These are phyloP conservation scores for Forbesichthys papilliferus DNA, from an alignment of 2,113 vertebrate species.

Conservation along the genomic window DNA sequence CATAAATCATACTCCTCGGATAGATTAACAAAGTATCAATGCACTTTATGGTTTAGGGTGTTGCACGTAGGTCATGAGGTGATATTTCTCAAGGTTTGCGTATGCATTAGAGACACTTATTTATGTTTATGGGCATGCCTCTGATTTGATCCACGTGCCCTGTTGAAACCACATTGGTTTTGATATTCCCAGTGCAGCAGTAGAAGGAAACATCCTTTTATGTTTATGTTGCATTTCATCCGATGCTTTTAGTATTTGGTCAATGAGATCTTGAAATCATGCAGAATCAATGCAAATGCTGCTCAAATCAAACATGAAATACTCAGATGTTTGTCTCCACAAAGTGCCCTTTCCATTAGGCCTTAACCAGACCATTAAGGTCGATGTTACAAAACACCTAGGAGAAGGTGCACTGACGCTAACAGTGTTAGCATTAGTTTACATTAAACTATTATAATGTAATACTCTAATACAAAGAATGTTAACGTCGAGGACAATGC, in stretches of 20 bases:
- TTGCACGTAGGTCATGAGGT: neutral
- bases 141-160: neutral
- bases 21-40: constrained; percentile 37
- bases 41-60: constrained; percentile 28
- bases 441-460: neutral
- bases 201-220: constrained; percentile 19
- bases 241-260: constrained; percentile 30
- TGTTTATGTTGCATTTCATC: constrained; percentile 35
- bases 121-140: constrained; percentile 1
- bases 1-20: constrained; percentile 26
- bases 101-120: neutral
- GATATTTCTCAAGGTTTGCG: constrained; percentile 25
- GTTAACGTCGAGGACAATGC: too few species aligned
- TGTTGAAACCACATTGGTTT: neutral
- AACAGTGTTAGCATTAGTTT: constrained; percentile 5
- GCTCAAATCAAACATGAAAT: neutral
- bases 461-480: too few species aligned
- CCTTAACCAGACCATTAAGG: too few species aligned
- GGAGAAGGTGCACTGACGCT: constrained; percentile 2
- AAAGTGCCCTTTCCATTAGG: constrained; percentile 42
- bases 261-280: constrained; percentile 39
- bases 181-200: constrained; percentile 34
- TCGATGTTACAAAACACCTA: too few species aligned
- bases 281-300: constrained; percentile 51
- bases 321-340: constrained; percentile 45